Evolutionary conservation across 2,888 invertebrate genomes (phyloP), one percentile per base, ranked within the genome.

Genomic region (Elegia similella): DNA sequence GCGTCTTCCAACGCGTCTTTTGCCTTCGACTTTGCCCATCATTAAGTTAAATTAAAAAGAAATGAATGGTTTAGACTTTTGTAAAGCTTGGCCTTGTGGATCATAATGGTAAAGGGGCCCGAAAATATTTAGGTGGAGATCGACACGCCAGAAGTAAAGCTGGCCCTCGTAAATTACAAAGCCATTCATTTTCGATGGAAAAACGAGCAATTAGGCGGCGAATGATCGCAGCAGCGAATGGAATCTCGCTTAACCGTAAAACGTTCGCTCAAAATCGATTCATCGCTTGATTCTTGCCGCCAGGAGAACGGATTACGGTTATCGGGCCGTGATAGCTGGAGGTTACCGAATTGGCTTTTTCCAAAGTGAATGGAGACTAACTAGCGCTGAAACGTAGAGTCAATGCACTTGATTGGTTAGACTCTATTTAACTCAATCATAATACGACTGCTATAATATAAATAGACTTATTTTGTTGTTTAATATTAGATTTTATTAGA

Each of bases 341-440:
- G 46, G 32, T 44, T 44, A 44, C 34, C 54, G 54, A 44, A 55
- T 54, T 55, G 54, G 54, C 54, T 55, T 55, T 55, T 55, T 34
- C 34, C 13, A 43, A 53, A 55, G 32, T 44, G 44, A 53, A 43
- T 52, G 42, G 13, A 15, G 52, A 42, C 50, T 38, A 34, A 50
- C 50, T 50, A 50, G 17, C 50, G 8, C 16, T 30, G 32, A 15
- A 16, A 34, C 12, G 12, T 30, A 23, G 13, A 16, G 16, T 50
- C 50, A 16, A 38, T n/a, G 34, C n/a, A 34, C 50, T 50, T 17
- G 34, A 34, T 50, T 48, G 15, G 38, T 38, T 17, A 5, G 34
- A 34, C 50, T 34, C 34, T 34, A 50, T 34, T 50, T 16, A 12
- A 34, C 50, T 48, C 17, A 16, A 34, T 6, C 10, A 5, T 32